phyloP scores from a whole-genome alignment of 1,140 invertebrate species.

The Copidosoma floridanum region DNA sequence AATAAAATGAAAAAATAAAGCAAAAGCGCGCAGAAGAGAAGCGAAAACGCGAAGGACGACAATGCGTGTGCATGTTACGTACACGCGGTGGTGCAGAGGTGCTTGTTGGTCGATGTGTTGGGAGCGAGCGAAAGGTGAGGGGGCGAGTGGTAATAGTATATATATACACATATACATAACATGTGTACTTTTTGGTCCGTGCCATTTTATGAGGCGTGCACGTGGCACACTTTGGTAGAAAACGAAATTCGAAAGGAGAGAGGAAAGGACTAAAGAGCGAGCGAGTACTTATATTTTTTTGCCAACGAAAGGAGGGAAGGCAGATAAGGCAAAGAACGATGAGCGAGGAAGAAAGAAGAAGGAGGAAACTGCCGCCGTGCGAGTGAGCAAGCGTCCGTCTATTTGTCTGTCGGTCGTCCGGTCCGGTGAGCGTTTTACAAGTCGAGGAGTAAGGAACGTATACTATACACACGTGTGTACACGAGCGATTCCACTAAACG shows the following conservation, averaged over 20 bases:
- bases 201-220: background rate
- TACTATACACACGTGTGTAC: background rate
- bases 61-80: background rate
- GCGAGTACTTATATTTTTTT: background rate
- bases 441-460: conserved; percentile 6
- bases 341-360: conserved; percentile 32
- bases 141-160: background rate
- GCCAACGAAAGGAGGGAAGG: background rate
- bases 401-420: conserved; percentile 36
- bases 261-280: background rate
- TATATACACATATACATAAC: background rate
- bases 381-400: conserved; percentile 37
- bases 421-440: conserved; percentile 26
- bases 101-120: too few species aligned
- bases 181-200: too few species aligned
- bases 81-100: too few species aligned
- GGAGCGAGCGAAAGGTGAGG: too few species aligned
- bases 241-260: background rate
- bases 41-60: background rate
- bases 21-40: background rate
- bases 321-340: background rate
- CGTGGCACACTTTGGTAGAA: background rate
- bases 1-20: too few species aligned
- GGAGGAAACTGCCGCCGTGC: conserved; percentile 31
- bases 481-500: too few species aligned